These are phyloP conservation scores for Theretra japonica DNA, from an alignment of 2,888 invertebrate species.

Conservation along the genomic window DNA sequence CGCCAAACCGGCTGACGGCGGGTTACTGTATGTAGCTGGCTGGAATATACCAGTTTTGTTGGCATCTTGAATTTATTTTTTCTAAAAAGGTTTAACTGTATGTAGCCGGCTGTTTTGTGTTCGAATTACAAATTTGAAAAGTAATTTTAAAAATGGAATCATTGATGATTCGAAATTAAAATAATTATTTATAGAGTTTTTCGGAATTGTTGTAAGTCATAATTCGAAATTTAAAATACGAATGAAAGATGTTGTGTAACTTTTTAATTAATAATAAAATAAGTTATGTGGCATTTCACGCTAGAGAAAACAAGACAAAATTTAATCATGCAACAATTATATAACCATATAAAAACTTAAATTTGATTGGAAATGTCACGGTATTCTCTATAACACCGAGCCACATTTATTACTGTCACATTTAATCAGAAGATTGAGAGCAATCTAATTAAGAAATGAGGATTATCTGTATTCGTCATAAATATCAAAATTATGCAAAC, in stretches of 20 bases:
- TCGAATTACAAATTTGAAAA: too few species aligned
- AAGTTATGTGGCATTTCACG: background rate
- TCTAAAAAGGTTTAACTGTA: background rate
- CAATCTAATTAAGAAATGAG: background rate
- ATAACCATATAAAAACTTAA: background rate
- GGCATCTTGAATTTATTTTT: background rate
- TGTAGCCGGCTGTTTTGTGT: too few species aligned
- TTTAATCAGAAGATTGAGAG: background rate
- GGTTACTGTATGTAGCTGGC: constrained; percentile 57
- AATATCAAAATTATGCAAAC: background rate
- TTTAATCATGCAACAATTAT: background rate
- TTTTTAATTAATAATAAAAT: too few species aligned
- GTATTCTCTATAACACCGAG: background rate
- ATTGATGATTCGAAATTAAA: background rate
- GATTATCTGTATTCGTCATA: background rate
- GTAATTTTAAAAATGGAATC: too few species aligned
- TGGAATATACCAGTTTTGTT: background rate
- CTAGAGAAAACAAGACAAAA: constrained; percentile 29
- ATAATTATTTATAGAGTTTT: too few species aligned
- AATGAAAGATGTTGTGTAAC: background rate
- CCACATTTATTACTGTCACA: background rate
- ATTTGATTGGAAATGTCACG: background rate
- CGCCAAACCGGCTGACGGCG: constrained; percentile 74
- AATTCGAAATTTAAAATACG: too few species aligned
- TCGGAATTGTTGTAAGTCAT: too few species aligned